phyloP scores from a whole-genome alignment of 2,797 vertebrate species.

The Podarcis lilfordi region DNA sequence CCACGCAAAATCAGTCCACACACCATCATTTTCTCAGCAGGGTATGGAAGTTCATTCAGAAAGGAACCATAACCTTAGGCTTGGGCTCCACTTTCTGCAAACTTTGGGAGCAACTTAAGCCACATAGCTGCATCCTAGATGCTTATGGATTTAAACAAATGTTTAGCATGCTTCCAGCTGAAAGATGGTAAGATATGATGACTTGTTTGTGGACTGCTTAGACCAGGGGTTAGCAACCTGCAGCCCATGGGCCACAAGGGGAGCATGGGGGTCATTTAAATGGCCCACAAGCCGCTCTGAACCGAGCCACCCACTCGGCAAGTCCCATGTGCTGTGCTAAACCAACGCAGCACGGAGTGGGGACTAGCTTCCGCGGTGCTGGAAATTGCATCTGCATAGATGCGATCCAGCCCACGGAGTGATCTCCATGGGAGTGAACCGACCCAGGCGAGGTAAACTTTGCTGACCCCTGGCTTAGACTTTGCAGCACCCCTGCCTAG shows the following conservation, averaged over 20 bases:
- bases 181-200: background rate
- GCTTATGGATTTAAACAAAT: background rate
- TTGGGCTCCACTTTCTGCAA: background rate
- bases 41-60: background rate
- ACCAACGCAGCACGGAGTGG: too few relatives aligned
- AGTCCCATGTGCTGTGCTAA: rapidly evolving
- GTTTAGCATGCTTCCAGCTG: too few relatives aligned
- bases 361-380: rapidly evolving
- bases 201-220: background rate
- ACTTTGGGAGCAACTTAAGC: background rate
- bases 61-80: background rate
- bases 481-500: background rate
- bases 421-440: too few relatives aligned
- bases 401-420: too few relatives aligned
- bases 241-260: too few relatives aligned
- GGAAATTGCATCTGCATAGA: too few relatives aligned
- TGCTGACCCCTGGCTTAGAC: too few relatives aligned
- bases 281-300: too few relatives aligned
- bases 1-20: background rate
- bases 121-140: background rate
- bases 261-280: too few relatives aligned
- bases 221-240: too few relatives aligned
- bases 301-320: too few relatives aligned
- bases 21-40: background rate
- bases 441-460: too few relatives aligned